phyloP scores from a whole-genome alignment of 2,797 vertebrate genomes.

The Cygnus olor region DNA sequence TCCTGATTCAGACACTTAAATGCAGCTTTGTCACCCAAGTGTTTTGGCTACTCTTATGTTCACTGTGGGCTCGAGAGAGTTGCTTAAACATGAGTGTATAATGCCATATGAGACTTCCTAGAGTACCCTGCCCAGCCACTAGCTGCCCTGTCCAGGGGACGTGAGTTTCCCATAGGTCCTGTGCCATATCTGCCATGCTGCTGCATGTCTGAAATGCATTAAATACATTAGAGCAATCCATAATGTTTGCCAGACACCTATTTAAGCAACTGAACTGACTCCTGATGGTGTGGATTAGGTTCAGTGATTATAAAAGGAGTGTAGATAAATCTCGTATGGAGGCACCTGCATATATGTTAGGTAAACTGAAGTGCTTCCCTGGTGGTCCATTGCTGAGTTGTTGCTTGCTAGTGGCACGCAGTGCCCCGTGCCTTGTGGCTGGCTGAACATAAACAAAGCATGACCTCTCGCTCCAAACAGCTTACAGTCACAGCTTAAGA shows the following conservation, averaged over 20 bases:
- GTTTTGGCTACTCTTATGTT: background rate
- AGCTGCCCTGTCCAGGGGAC: rapidly evolving
- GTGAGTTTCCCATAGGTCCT: background rate
- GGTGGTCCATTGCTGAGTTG: background rate
- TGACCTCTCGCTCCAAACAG: background rate
- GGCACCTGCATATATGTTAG: background rate
- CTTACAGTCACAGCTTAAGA: background rate
- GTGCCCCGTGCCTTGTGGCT: rapidly evolving
- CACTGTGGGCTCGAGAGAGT: background rate
- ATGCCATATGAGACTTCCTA: background rate
- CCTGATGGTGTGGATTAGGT: background rate
- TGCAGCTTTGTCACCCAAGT: background rate
- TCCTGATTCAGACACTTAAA: background rate
- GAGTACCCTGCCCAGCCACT: background rate
- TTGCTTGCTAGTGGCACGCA: background rate
- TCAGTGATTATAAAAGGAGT: background rate
- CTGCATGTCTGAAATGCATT: background rate
- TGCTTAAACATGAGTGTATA: background rate
- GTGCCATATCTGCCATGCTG: background rate
- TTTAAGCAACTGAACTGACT: background rate
- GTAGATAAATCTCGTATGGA: background rate
- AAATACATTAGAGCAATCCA: background rate
- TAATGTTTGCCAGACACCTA: background rate
- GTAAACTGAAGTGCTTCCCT: background rate
- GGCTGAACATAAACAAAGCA: background rate